Base-by-base conservation (phyloP, 2,888 invertebrate genomes). In the Phymatocera aterrima region DNA sequence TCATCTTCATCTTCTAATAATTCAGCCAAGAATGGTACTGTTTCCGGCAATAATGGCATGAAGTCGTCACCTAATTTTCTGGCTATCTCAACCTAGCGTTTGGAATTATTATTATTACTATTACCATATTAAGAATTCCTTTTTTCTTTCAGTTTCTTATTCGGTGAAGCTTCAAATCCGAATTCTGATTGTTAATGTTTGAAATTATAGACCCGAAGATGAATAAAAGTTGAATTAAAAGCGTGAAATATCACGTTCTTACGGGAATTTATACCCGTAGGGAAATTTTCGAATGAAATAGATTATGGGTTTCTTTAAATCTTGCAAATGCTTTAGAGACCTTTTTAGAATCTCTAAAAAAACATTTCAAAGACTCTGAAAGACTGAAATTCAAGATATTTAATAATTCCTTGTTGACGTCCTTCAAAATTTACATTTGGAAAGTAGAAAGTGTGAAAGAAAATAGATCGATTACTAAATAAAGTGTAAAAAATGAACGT, bases 11-110 rank as follows among this genome's bases (percentile, higher is more conserved):
- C 98, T 92, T 98, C 98, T 84, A 98, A 92, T 18, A 99, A 92
- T 88, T 99, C 98, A 0, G 98, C 97, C 46, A 99, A 92, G 92
- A 98, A 98, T 0, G 98, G 98, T 80, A 98, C 96, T 3, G 97
- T 97, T 88, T 99, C 98, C 0, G 98, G 97, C 72, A 98, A 90
- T 0, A 98, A 92, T 0, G 97, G 95, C 84, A 97, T 92, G 91
- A 97, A 98, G 87, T 97, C 97, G 88, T 97, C 97, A 2, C 97
- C 97, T 1, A 98, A 92, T 88, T 96, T 97, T 68, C 94, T 93
- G 2, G 96, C 97, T 85, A 97, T 94, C 83, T 95, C 95, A 77
- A 96, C 94, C 83, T 89, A 68, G 18, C 1, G 28, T 28, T n/a
- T 12, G 5, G n/a, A 2, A 18, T 18, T 54, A 18, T n/a, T 10